Evolutionary conservation across 1,140 invertebrate genomes (phyloP), one percentile per base, ranked within the genome.

Genomic region (Cherax quadricarinatus): DNA sequence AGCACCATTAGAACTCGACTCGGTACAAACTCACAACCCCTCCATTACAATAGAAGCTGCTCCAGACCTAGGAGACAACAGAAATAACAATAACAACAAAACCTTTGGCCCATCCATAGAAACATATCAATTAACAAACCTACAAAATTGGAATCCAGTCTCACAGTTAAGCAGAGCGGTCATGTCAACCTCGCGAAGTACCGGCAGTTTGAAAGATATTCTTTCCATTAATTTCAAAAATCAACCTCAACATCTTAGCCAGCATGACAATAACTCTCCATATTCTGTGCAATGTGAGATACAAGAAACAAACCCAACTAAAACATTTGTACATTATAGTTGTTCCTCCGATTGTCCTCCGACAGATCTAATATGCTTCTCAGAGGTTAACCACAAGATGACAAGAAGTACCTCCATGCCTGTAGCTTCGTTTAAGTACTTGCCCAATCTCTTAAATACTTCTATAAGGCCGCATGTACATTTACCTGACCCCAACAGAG

Each of bases 111-210:
- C 78, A 41, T 57, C 86, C 57, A 73, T 92, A 30, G 93, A 92
- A 51, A 93, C 89, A 24, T 93, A 93, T 73, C 93, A 93, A 53
- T 73, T 93, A 24, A 92, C 91, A 2, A 92, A 93, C 48, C 88
- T 93, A 18, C 93, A 92, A 66, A 92, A 92, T 51, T 93, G 91
- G 93, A 84, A 92, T 24, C 91, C 93, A 14, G 92, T 90, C 66
- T 78, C 93, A 6, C 88, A 85, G 30, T 66, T 86, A 41, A 75
- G 49, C n/a, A 83, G 88, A 84, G 84, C 89, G 60, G 88, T 88
- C 41, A 93, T 93, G 21, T 88, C 93, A 51, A 83, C 82, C 30
- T 93, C 93, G 1, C 86, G 89, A n/a, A 93, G 93, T 49, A 93
- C 88, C 41, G 93, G 93, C 21, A 93, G 93, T 73, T 79, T 93